phyloP scores from a whole-genome alignment of 2,113 vertebrate genomes.

The Hippopotamus amphibius region DNA sequence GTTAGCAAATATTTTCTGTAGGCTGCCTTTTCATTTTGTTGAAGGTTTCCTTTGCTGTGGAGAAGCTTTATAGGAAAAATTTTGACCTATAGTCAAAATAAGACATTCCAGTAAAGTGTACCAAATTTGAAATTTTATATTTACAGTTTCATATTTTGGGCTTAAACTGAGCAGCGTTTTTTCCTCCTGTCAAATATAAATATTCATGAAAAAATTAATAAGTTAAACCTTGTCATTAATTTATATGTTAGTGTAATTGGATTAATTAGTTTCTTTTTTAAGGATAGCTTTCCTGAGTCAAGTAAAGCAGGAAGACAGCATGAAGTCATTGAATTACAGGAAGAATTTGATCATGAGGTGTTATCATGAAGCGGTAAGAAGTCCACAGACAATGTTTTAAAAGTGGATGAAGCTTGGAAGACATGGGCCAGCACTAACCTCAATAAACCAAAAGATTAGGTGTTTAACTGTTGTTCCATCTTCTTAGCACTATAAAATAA shows the following conservation, averaged over 20 bases:
- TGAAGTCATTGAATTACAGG: neutral
- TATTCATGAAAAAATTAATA: neutral
- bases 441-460: neutral
- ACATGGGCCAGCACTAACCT: neutral
- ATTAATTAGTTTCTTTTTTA: neutral
- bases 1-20: neutral
- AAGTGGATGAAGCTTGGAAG: neutral
- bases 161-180: neutral
- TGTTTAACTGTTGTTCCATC: neutral
- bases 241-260: neutral
- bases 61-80: neutral
- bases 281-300: neutral
- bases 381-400: neutral
- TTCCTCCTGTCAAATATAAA: neutral
- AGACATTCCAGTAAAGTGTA: neutral
- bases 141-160: neutral
- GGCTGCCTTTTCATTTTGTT: neutral
- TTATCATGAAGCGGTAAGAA: neutral
- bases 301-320: neutral
- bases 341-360: neutral
- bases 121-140: constrained; percentile 22
- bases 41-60: neutral
- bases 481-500: constrained; percentile 11
- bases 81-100: neutral
- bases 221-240: neutral